Evolutionary conservation across 2,113 vertebrate genomes (phyloP).

Genomic region (Physeter macrocephalus): DNA sequence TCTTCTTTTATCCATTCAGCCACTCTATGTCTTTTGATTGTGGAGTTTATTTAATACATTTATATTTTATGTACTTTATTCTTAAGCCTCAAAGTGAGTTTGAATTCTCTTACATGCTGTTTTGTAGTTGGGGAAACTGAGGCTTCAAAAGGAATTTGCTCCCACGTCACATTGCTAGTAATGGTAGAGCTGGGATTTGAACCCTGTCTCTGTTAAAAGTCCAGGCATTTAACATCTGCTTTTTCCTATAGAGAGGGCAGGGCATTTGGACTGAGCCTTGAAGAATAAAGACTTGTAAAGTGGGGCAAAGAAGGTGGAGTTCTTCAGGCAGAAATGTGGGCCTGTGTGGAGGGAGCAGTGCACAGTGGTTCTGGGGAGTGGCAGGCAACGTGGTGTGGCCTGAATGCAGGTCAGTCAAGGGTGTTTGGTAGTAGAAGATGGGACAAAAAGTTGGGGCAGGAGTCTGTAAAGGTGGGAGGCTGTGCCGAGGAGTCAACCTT

Average conservation of each 20-base stretch:
- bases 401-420: not conserved
- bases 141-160: not conserved
- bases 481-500: not conserved
- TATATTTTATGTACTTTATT: not conserved
- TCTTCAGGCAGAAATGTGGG: not conserved
- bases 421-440: not conserved
- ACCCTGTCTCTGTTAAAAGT: not conserved
- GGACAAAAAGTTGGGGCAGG: not conserved
- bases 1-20: not conserved
- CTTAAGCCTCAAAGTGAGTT: not conserved
- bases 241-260: not conserved
- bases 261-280: not conserved
- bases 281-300: not conserved
- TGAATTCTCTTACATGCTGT: not conserved
- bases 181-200: not conserved
- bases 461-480: not conserved
- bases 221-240: not conserved
- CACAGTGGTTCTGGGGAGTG: not conserved
- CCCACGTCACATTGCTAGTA: not conserved
- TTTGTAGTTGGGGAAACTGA: not conserved
- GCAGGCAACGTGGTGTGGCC: not conserved
- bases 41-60: not conserved
- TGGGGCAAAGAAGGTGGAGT: not conserved
- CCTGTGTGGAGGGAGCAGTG: not conserved
- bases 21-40: not conserved